Conservation (phyloP, 2,113 vertebrate genomes). For the Halcyon malimbica region DNA sequence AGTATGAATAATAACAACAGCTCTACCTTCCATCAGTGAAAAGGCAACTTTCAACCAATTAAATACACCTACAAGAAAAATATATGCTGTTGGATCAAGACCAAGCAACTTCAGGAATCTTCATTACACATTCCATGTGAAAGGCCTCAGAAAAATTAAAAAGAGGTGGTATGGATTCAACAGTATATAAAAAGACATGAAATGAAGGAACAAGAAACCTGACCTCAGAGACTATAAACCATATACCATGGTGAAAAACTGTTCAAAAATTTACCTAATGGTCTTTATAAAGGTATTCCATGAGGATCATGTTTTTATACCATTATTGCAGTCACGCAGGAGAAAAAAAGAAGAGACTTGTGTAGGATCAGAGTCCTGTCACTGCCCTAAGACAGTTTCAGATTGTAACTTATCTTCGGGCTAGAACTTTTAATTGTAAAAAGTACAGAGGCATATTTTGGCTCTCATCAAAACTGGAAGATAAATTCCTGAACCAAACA, state of each 20-base stretch:
- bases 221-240: not conserved
- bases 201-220: not conserved
- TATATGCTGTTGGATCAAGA: not conserved
- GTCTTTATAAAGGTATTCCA: not conserved
- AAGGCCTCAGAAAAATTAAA: not conserved
- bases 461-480: not conserved
- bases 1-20: not conserved
- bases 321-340: not conserved
- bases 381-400: not conserved
- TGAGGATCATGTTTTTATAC: not conserved
- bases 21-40: not conserved
- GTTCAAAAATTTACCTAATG: not conserved
- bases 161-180: fast-evolving
- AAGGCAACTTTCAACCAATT: not conserved
- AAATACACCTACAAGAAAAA: not conserved
- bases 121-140: not conserved
- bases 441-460: not conserved
- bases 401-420: not conserved
- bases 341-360: not conserved
- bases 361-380: not conserved
- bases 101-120: not conserved
- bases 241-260: not conserved
- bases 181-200: not conserved
- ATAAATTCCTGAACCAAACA: not conserved
- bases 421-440: not conserved